Conservation (phyloP, 1,140 invertebrate genomes). For the Papilio xuthus region DNA sequence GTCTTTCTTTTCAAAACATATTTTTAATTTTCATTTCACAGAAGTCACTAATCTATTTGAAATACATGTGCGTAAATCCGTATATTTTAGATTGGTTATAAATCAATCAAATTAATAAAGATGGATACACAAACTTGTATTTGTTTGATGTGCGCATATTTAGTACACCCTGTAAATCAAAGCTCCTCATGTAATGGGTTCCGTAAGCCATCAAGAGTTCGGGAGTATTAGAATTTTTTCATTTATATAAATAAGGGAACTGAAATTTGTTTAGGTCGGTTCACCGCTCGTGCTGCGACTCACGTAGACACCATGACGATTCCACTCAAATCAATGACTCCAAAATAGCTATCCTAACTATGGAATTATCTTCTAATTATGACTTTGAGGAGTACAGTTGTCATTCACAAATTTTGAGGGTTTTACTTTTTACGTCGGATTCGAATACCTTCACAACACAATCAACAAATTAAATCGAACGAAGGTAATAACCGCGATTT, state of each 20-base stretch:
- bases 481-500: constrained; percentile 10
- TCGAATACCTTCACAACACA: not conserved
- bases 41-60: not conserved
- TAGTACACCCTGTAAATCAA: constrained; percentile 30
- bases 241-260: constrained; percentile 36
- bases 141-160: constrained; percentile 32
- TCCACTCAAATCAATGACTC: not conserved
- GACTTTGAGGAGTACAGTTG: not conserved
- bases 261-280: constrained; percentile 22
- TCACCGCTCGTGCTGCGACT: constrained; percentile 36
- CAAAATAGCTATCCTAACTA: constrained; percentile 6
- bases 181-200: constrained; percentile 36
- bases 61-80: not conserved
- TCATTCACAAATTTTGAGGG: too few species aligned
- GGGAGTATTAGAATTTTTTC: constrained; percentile 37
- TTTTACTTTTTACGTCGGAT: too few species aligned
- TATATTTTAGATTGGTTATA: constrained; percentile 1
- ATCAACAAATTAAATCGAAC: not conserved
- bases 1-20: too few species aligned
- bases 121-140: not conserved
- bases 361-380: not conserved
- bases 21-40: too few species aligned
- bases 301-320: constrained; percentile 25
- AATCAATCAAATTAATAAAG: constrained; percentile 20
- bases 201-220: constrained; percentile 34